Evolutionary conservation across 2,888 invertebrate genomes (phyloP).

Genomic region (Meta bourneti): DNA sequence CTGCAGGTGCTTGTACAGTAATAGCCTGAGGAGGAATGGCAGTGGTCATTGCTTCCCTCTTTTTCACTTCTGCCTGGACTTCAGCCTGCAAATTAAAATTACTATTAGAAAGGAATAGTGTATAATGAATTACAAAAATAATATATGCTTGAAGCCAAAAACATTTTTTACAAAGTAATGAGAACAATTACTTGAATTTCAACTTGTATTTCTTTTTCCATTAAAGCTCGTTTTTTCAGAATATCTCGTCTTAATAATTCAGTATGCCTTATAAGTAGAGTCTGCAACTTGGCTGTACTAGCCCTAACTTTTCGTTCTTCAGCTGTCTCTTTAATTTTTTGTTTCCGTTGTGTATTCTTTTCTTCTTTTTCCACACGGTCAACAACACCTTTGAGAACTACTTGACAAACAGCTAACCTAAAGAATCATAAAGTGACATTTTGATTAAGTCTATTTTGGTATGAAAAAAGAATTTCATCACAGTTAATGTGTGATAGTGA

Average conservation of each 20-base stretch:
- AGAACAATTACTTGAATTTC: slow-evolving; percentile 87
- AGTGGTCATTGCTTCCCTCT: slow-evolving; percentile 63
- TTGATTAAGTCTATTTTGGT: neutral
- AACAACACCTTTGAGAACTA: slow-evolving; percentile 79
- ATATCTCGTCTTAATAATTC: slow-evolving; percentile 96
- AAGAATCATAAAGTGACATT: neutral
- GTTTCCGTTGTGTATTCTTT: slow-evolving; percentile 80
- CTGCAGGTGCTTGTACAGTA: slow-evolving; percentile 47
- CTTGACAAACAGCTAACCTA: slow-evolving; percentile 79
- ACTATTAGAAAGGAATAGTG: neutral
- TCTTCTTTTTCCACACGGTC: slow-evolving; percentile 81
- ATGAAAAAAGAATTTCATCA: neutral
- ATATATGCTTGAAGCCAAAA: neutral
- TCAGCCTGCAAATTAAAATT: slow-evolving; percentile 48
- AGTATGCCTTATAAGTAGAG: slow-evolving; percentile 91
- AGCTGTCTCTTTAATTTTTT: slow-evolving; percentile 79
- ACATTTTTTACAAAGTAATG: neutral
- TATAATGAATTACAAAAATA: neutral
- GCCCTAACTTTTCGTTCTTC: slow-evolving; percentile 84
- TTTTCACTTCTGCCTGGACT: slow-evolving; percentile 76
- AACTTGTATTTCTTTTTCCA: slow-evolving; percentile 92
- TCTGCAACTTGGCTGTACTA: slow-evolving; percentile 85
- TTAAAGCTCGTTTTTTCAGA: slow-evolving; percentile 91
- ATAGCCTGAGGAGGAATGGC: slow-evolving; percentile 62
- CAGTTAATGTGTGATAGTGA: neutral